phyloP scores from a whole-genome alignment of 2,113 vertebrate genomes.

The Butorides virescens region DNA sequence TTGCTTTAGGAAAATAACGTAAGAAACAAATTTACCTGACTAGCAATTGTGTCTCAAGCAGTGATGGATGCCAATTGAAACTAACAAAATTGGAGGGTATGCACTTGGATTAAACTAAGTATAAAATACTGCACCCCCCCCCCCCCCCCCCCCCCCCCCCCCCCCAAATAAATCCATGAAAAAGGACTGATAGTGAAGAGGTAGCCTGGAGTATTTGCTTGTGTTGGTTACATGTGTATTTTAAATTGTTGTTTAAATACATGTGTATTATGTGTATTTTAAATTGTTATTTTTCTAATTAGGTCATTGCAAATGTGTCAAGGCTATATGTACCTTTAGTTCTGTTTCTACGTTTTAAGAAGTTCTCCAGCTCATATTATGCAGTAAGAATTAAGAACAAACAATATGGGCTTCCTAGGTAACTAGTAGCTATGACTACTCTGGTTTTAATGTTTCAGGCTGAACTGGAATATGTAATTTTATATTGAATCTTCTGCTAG shows the following conservation, averaged over 20 bases:
- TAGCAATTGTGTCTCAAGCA: background rate
- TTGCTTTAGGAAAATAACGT: background rate
- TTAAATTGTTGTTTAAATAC: background rate
- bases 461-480: background rate
- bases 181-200: background rate
- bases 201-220: background rate
- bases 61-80: background rate
- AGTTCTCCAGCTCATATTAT: background rate
- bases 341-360: background rate
- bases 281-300: background rate
- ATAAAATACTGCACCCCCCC: background rate
- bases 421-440: background rate
- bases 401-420: background rate
- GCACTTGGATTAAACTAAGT: background rate
- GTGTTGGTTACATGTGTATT: background rate
- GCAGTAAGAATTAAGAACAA: background rate
- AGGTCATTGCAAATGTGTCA: background rate
- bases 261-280: background rate
- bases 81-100: background rate
- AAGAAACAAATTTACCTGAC: background rate
- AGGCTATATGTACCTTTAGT: background rate
- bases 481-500: background rate
- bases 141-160: too few species aligned
- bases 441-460: background rate
- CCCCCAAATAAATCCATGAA: too few species aligned